Base-by-base conservation (phyloP, 2,888 invertebrate genomes). In the Lottia gigantea region DNA sequence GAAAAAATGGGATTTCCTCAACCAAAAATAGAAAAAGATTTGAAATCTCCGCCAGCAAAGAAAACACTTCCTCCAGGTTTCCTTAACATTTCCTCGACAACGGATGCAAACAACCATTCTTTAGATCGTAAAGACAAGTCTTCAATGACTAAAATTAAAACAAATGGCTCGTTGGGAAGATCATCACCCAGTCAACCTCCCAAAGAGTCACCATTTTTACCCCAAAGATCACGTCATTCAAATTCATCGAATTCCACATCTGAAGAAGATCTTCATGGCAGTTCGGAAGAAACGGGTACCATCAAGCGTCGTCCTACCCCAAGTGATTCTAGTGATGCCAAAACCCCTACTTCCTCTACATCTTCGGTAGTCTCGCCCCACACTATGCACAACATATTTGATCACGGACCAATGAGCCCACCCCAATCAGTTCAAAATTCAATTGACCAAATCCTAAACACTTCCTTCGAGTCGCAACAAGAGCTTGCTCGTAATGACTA, bases 141-240 rank as follows among this genome's bases (percentile, higher is more conserved):
- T 71, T 84, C 83, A 8, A 81, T 84, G 78, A 83, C 81, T n/a
- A 86, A 86, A 78, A 87, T 87, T 65, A 87, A 87, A 80, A 87
- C 87, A 2, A 87, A 87, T 71, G 87, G 87, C 2, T 87, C 87
- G 0, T 76, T 87, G 8, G 86, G 82, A 79, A 71, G 85, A 12
- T 79, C 83, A 0, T 87, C 87, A 2, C 86, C 87, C 11, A 82
- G 74, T 46, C 82, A 80, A 69, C 73, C 82, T 14, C 83, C 84
- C 61, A 85, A 85, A 72, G 86, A 86, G 12, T 74, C 78, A 19
- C 64, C 74, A 25, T 80, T 79, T 70, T 80, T 81, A 55, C 83
- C 78, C 65, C 82, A 82, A 71, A 78, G 80, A 73, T 73, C 80
- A 46, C 73, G 82, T 68, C 80, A 80, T 46, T 83, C 85, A 31